Conservation (phyloP, 2,797 vertebrate genomes). For the Brotula barbata region DNA sequence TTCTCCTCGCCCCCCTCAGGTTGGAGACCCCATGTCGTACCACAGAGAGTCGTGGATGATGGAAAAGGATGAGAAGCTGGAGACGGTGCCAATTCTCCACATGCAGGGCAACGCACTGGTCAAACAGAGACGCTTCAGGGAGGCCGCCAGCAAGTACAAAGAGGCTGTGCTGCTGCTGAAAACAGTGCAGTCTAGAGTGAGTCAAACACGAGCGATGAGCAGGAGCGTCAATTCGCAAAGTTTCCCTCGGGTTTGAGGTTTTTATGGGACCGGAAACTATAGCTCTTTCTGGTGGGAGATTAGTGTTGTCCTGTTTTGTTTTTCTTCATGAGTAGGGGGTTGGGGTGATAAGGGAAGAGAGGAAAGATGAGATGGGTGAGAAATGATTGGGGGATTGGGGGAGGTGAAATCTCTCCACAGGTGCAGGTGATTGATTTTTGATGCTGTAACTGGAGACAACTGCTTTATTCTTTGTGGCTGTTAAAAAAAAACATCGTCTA, state of each 20-base stretch:
- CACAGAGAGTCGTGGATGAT: slow-evolving; percentile 89
- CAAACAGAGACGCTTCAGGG: slow-evolving; percentile 75
- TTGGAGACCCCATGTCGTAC: slow-evolving; percentile 85
- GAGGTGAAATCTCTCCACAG: slow-evolving; percentile 19
- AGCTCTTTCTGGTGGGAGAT: slow-evolving; percentile 33
- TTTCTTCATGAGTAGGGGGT: slow-evolving; percentile 8
- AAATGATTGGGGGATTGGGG: slow-evolving; percentile 19
- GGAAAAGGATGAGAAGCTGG: slow-evolving; percentile 88
- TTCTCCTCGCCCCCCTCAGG: slow-evolving; percentile 66
- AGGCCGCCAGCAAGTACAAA: slow-evolving; percentile 85
- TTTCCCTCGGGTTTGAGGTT: slow-evolving; percentile 44
- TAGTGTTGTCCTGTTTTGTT: slow-evolving; percentile 48
- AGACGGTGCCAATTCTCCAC: slow-evolving; percentile 81
- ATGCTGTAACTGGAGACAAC: no score
- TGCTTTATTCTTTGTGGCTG: no score
- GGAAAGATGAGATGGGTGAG: slow-evolving; percentile 19
- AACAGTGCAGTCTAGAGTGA: slow-evolving; percentile 87
- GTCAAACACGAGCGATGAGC: slow-evolving; percentile 19
- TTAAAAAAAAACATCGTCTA: no score
- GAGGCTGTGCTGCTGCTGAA: slow-evolving; percentile 88
- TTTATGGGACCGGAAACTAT: slow-evolving; percentile 41
- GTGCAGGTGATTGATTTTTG: no score
- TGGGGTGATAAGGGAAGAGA: slow-evolving; percentile 12
- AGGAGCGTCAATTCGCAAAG: slow-evolving; percentile 1
- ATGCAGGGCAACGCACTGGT: slow-evolving; percentile 85